Base-by-base conservation (phyloP, 1,140 invertebrate species). In the Ips nitidus region DNA sequence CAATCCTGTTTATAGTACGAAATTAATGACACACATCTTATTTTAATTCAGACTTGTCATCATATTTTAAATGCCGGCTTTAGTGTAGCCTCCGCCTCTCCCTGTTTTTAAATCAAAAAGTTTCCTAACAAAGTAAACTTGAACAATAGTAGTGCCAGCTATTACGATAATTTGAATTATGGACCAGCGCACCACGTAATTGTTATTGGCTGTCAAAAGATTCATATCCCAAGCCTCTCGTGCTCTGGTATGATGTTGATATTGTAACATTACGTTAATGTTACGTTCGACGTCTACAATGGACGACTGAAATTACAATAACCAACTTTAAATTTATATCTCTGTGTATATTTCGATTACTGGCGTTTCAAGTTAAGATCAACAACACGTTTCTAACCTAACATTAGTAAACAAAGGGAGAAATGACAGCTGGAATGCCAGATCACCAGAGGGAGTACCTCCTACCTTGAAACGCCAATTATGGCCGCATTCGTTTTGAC, bases 41-140 rank as follows among this genome's bases (percentile, higher is more conserved):
- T 50, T 50, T 50, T 50, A 50, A 50, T 50, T 22, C 45, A 50
- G 22, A 22, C 22, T 50, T 8, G 22, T 2, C 3, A 3, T 50
- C 7, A 50, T 3, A 50, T 50, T 50, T 50, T 74, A 78, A 71
- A 79, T 77, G 52, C 74, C 52, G 36, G 75, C 71, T 58, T 83
- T 87, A 3, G 85, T 85, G 38, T 84, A 83, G 64, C 86, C 86
- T 22, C 84, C 82, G 65, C 86, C 86, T 55, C 85, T 84, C 77
- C 85, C 82, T 65, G 86, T 86, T 77, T 90, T 91, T 0, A 89
- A 87, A 72, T 94, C 89, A 80, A 97, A 97, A 2, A 97, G 82
- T 83, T 93, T 93, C 71, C 91, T 86, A 5, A 97, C 89, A 82
- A 95, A 95, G 79, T 90, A 94, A 0, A 96, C 92, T 85, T 97